Conservation (phyloP, 2,113 vertebrate genomes). For the Cyanoramphus novaezelandiae region DNA sequence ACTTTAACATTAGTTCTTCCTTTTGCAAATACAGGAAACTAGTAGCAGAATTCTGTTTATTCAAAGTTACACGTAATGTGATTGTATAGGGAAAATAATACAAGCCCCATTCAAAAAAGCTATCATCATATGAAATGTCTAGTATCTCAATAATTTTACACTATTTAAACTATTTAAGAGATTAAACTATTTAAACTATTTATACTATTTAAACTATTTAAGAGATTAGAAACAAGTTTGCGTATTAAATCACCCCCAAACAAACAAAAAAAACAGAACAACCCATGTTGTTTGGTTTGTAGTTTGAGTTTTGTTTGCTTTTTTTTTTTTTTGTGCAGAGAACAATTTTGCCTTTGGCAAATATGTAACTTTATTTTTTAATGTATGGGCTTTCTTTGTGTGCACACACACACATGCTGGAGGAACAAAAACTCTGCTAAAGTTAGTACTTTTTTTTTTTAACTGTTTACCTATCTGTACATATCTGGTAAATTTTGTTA, state of each 20-base stretch:
- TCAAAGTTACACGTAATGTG: not conserved
- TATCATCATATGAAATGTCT: not conserved
- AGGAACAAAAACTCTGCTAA: not conserved
- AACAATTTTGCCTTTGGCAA: not conserved
- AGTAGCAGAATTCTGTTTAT: not conserved
- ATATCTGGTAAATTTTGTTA: not conserved
- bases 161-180: not conserved
- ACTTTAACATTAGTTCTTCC: not conserved
- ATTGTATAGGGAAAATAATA: not conserved
- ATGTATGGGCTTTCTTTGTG: not conserved
- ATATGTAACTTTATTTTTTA: not conserved
- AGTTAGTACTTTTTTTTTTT: not conserved
- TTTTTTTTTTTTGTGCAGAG: accelerated
- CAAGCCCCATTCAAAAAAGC: not conserved
- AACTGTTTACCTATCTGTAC: not conserved
- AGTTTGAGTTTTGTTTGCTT: not conserved
- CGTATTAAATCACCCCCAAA: not conserved
- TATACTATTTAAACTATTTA: not conserved
- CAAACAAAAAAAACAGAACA: not conserved
- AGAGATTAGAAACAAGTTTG: not conserved
- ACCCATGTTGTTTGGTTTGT: not conserved
- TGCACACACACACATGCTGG: not conserved
- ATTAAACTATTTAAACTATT: not conserved
- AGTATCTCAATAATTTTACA: not conserved
- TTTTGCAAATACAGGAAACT: not conserved